Conservation (phyloP, 2,888 invertebrate genomes). For the Eretmocerus hayati region DNA sequence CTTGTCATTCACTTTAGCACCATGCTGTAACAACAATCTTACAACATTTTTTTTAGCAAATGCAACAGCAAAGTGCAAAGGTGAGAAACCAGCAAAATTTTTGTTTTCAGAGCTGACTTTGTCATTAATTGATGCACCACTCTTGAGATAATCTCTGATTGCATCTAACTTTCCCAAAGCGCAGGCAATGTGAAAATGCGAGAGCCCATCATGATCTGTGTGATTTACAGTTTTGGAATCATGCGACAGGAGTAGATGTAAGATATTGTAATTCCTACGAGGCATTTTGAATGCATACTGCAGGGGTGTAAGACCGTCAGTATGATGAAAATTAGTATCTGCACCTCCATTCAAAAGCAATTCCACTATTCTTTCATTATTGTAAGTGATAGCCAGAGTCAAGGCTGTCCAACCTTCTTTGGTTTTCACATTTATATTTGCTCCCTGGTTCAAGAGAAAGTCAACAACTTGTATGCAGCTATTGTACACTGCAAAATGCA, state of each 20-base stretch:
- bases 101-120: background rate
- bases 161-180: background rate
- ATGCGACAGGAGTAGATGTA: slow-evolving; percentile 1
- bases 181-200: slow-evolving; percentile 13
- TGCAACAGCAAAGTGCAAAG: slow-evolving; percentile 12
- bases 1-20: slow-evolving; percentile 2
- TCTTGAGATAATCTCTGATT: slow-evolving; percentile 6
- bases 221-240: slow-evolving; percentile 8
- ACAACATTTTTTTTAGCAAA: slow-evolving; percentile 5
- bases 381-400: background rate
- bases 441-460: slow-evolving; percentile 3
- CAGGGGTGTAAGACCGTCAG: slow-evolving; percentile 5
- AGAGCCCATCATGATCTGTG: slow-evolving; percentile 3
- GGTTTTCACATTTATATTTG: background rate
- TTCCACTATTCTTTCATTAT: background rate
- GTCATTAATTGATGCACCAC: background rate
- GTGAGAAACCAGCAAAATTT: slow-evolving; percentile 8
- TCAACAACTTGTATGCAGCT: background rate
- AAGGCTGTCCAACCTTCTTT: background rate
- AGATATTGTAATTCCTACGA: background rate
- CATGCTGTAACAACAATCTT: slow-evolving; percentile 6
- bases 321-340: slow-evolving; percentile 8
- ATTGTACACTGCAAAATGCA: slow-evolving; percentile 9
- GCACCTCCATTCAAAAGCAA: slow-evolving; percentile 10
- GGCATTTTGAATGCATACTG: slow-evolving; percentile 6